These are phyloP conservation scores for Cervus canadensis DNA, from an alignment of 2,113 vertebrate species.

Conservation along the genomic window DNA sequence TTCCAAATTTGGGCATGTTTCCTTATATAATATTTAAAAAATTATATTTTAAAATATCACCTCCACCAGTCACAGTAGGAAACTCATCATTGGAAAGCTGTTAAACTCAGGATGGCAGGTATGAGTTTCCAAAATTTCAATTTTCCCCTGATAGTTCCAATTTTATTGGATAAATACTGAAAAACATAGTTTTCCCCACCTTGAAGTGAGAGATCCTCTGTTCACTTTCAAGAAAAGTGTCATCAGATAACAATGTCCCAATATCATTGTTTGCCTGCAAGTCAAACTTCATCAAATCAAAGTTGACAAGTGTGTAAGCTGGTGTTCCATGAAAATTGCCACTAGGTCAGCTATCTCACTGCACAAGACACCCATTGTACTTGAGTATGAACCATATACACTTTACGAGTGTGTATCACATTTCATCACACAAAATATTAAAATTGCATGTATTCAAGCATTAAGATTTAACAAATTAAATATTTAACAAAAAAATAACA, in stretches of 20 bases:
- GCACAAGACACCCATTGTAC: not conserved
- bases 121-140: not conserved
- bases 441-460: not conserved
- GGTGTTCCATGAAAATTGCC: not conserved
- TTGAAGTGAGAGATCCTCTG: not conserved
- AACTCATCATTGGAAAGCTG: not conserved
- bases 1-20: not conserved
- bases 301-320: not conserved
- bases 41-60: not conserved
- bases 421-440: slow-evolving; percentile 1
- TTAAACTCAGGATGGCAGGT: not conserved
- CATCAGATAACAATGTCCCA: not conserved
- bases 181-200: not conserved
- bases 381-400: not conserved
- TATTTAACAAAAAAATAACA: not conserved
- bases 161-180: not conserved
- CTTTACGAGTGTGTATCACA: not conserved
- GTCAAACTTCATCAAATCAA: not conserved
- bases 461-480: not conserved
- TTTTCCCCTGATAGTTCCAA: not conserved
- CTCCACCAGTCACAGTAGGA: not conserved
- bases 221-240: slow-evolving; percentile 30
- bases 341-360: not conserved
- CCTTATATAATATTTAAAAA: not conserved
- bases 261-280: not conserved